These are phyloP conservation scores for Apamea epomidion DNA, from an alignment of 2,888 invertebrate species.

Conservation along the genomic window DNA sequence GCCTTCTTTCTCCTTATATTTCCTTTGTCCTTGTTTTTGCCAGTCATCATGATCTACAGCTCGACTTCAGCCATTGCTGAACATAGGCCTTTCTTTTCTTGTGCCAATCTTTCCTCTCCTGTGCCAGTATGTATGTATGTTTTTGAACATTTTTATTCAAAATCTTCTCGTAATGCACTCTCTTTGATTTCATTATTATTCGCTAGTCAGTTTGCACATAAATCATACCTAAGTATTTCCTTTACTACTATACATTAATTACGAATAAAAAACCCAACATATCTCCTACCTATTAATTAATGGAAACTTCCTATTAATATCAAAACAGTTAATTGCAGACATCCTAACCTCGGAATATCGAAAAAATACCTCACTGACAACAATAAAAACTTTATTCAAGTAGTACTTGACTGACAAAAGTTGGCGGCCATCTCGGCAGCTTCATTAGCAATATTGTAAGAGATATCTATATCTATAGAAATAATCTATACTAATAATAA, in stretches of 20 bases:
- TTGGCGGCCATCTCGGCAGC: constrained; percentile 21
- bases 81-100: not conserved
- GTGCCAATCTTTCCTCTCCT: not conserved
- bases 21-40: not conserved
- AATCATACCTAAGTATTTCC: not conserved
- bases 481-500: not conserved
- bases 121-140: too few relatives aligned
- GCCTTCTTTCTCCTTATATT: not conserved
- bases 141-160: not conserved
- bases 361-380: constrained; percentile 29
- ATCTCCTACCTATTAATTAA: constrained; percentile 19
- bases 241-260: not conserved
- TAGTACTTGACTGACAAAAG: constrained; percentile 52
- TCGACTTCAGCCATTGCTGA: not conserved
- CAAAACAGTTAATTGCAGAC: constrained; percentile 51
- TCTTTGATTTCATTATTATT: not conserved
- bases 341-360: constrained; percentile 46
- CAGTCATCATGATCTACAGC: not conserved
- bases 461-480: not conserved
- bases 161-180: not conserved
- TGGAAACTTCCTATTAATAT: constrained; percentile 42
- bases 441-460: constrained; percentile 59
- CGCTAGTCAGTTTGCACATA: not conserved
- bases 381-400: constrained; percentile 31
- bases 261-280: not conserved